These are phyloP conservation scores for Alces alces DNA, from an alignment of 2,113 vertebrate genomes.

Conservation along the genomic window DNA sequence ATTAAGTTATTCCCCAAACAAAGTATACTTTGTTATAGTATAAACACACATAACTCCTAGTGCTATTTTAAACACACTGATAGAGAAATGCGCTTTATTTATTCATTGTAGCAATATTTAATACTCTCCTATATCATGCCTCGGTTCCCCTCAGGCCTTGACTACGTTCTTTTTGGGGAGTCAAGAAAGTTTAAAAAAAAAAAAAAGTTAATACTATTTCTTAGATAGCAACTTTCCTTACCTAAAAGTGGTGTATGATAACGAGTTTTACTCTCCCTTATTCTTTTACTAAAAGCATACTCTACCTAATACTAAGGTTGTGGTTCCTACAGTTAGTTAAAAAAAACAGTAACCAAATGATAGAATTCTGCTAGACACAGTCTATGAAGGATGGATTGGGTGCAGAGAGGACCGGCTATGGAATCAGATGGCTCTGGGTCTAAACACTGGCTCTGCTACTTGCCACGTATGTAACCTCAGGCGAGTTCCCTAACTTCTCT, in stretches of 20 bases:
- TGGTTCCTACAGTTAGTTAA: background rate
- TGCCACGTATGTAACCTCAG: background rate
- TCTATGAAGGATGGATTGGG: background rate
- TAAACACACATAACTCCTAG: background rate
- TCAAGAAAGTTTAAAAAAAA: background rate
- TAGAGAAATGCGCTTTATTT: background rate
- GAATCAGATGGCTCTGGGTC: background rate
- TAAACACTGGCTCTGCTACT: background rate
- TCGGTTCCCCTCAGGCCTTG: background rate
- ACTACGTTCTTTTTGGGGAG: background rate
- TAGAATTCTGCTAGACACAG: background rate
- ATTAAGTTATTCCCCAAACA: conserved; percentile 47
- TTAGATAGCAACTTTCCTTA: background rate
- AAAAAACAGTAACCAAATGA: background rate
- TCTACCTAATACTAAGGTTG: background rate
- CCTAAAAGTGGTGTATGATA: background rate
- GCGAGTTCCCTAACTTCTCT: background rate
- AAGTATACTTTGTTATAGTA: background rate
- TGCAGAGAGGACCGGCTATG: background rate
- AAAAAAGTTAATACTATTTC: background rate
- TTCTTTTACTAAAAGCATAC: background rate
- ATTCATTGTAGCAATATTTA: background rate
- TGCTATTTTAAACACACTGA: background rate
- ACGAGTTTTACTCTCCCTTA: background rate
- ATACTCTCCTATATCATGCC: background rate